These are phyloP conservation scores for Pelosia muscerda DNA, from an alignment of 2,888 invertebrate genomes.

Conservation along the genomic window DNA sequence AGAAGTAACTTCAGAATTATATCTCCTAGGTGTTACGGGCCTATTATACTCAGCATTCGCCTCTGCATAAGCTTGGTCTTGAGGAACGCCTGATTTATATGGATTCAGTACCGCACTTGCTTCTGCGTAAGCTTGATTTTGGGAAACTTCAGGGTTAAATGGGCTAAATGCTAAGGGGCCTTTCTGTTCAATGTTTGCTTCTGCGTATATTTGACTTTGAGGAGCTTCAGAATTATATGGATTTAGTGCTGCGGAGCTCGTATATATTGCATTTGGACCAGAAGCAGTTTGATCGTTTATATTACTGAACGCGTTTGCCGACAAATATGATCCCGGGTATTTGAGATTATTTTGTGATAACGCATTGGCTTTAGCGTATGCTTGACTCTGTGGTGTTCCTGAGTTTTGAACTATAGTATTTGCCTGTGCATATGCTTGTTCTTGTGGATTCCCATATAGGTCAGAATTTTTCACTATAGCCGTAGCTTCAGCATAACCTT, in stretches of 20 bases:
- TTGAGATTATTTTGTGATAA: constrained; percentile 12
- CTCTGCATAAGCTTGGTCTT: constrained; percentile 9
- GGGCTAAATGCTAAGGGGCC: background rate
- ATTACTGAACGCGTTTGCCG: constrained; percentile 15
- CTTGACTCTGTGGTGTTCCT: constrained; percentile 5
- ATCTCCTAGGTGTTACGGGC: no score
- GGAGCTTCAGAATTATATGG: background rate
- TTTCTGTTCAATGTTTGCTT: background rate
- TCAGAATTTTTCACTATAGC: background rate
- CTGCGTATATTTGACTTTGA: constrained; percentile 2
- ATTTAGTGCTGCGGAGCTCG: background rate
- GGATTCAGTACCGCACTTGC: background rate
- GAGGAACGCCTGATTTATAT: background rate
- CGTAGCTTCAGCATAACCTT: constrained; percentile 14
- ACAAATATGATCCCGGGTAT: constrained; percentile 10
- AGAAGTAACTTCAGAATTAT: no score
- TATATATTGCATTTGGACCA: constrained; percentile 13
- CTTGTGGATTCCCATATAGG: background rate
- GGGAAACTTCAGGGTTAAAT: background rate
- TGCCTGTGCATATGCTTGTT: constrained; percentile 7
- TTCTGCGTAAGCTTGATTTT: constrained; percentile 12
- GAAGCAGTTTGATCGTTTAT: background rate
- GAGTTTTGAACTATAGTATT: constrained; percentile 9
- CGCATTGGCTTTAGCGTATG: constrained; percentile 18
- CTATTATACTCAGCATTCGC: background rate